Conservation (phyloP, 1,140 invertebrate species). For the Thalassaphorura encarpata region DNA sequence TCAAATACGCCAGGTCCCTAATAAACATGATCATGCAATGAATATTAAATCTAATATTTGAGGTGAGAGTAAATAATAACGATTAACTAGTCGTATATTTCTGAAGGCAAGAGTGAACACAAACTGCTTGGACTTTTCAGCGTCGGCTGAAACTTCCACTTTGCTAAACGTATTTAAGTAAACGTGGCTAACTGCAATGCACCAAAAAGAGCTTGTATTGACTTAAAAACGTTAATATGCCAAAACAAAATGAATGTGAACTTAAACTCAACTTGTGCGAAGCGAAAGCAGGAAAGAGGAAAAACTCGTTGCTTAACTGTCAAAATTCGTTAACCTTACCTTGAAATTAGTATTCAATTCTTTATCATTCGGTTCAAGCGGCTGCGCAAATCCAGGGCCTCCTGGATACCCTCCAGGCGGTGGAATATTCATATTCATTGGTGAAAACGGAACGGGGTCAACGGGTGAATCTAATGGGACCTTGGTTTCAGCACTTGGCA, state of each 20-base stretch:
- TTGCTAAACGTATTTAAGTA: neutral
- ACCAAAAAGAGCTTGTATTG: neutral
- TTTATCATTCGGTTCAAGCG: conserved; percentile 6
- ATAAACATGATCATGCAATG: neutral
- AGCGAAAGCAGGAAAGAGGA: neutral
- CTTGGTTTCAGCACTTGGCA: conserved; percentile 19
- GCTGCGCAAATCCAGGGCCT: conserved; percentile 4
- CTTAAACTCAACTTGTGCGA: neutral
- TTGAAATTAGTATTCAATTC: conserved; percentile 44
- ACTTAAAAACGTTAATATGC: neutral
- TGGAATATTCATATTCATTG: conserved; percentile 18
- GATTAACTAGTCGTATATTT: neutral
- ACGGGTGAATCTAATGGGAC: conserved; percentile 35
- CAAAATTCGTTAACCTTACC: conserved; percentile 35
- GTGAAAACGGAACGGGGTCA: neutral
- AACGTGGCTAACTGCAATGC: neutral
- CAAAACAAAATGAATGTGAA: neutral
- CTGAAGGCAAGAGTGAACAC: neutral
- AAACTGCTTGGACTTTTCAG: too few relatives aligned
- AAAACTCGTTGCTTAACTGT: neutral
- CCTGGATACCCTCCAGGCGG: neutral
- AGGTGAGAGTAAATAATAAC: too few relatives aligned
- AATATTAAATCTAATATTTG: too few relatives aligned
- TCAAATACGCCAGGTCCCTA: neutral
- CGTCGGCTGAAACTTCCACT: neutral